These are phyloP conservation scores for Tapera naevia DNA, from an alignment of 2,797 vertebrate species.

Conservation along the genomic window DNA sequence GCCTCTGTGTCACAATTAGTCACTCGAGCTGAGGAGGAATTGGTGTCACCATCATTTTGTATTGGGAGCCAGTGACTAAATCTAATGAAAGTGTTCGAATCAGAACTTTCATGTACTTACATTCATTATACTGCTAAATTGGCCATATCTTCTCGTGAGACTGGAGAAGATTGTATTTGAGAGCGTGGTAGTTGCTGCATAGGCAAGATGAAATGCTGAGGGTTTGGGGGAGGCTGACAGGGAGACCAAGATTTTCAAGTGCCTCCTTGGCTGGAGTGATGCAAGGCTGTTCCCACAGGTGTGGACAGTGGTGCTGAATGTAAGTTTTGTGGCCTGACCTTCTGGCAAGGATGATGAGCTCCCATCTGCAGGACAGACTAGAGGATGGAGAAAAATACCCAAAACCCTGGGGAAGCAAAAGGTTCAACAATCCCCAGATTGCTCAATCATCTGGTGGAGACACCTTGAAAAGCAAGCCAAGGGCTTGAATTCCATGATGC, in stretches of 20 bases:
- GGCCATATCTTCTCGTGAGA: background rate
- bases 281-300: background rate
- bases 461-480: background rate
- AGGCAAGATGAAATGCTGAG: background rate
- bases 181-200: background rate
- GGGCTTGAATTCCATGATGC: background rate
- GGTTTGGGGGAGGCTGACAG: background rate
- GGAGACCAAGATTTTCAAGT: background rate
- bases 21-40: constrained; percentile 29
- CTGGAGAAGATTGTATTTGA: background rate
- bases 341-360: background rate
- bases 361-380: background rate
- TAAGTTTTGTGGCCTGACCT: background rate
- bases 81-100: constrained; percentile 48
- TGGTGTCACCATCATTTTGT: constrained; percentile 28
- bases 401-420: background rate
- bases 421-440: background rate
- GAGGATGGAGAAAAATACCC: background rate
- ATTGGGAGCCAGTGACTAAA: constrained; percentile 37
- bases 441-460: background rate
- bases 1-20: constrained; percentile 66
- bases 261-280: background rate
- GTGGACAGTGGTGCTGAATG: background rate
- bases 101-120: background rate
- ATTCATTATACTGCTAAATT: constrained; percentile 33